Evolutionary conservation across 1,140 invertebrate genomes (phyloP), one percentile per base, ranked within the genome.

Genomic region (Oedothorax gibbosus): DNA sequence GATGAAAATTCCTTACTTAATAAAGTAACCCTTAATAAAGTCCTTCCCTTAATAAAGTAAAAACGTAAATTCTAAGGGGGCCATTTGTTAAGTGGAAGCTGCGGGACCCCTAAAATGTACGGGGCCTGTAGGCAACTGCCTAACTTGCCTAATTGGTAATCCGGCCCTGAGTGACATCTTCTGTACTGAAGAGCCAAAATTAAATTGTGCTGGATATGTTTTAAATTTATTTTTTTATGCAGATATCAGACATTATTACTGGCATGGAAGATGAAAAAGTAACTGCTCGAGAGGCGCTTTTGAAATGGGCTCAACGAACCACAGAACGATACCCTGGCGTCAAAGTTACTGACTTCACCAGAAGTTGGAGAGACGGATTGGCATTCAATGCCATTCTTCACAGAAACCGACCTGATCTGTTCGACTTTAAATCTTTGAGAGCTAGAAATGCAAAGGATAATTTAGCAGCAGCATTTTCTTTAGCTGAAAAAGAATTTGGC

Each of bases 301-400:
- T 99, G 82, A 92, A 96, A 91, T 99, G 98, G 98, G 97, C 98
- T 10, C 93, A 96, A 89, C 93, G 95, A 86, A 97, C 96, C 85
- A 98, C 97, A 66, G 94, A 96, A 89, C 97, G 98, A 89, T 99
- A 99, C 91, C 98, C 98, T 0, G 97, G 96, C 62, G 97, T 99
- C 57, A 93, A 95, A 86, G 96, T 99, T 56, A 93, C 93, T 85
- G 97, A 99, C 91, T 99, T 99, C 91, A 97, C 97, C 14, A 94
- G 93, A 15, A 98, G 97, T 49, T 99, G 98, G 98, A 92, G 96
- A 81, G 98, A 99, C 91, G 99, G 99, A 50, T 92, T 99, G 87
- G 98, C 98, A 84, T 99, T 99, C 93, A 98, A 98, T 90, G 98
- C 98, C 80, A 95, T 99, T 89, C 94, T 99, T 87, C 98, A 99